These are phyloP conservation scores for Dendrophyllia cribrosa DNA, from an alignment of 64 coral and sea anemone genomes.

Conservation along the genomic window DNA sequence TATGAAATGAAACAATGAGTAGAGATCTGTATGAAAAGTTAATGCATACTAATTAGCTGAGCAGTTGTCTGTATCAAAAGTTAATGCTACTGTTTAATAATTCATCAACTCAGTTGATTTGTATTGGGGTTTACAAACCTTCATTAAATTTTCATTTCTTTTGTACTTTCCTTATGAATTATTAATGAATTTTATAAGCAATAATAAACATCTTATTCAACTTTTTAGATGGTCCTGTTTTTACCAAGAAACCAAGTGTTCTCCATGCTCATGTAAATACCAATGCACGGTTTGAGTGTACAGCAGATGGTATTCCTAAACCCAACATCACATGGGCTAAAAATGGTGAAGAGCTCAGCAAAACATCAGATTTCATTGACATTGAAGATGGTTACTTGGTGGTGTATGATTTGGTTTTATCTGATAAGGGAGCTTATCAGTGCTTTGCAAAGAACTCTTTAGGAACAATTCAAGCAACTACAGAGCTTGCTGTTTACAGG, in stretches of 20 bases:
- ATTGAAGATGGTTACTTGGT: conserved; percentile 44
- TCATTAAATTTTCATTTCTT: no score
- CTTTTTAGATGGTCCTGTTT: conserved; percentile 73
- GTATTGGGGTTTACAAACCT: no score
- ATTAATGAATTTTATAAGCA: no score
- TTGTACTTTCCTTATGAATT: no score
- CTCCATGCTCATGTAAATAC: conserved; percentile 9
- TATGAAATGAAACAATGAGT: no score
- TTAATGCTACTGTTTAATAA: no score
- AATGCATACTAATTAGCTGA: no score
- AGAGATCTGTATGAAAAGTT: no score
- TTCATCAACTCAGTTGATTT: no score
- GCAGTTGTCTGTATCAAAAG: no score
- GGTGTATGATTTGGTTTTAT: conserved; percentile 12
- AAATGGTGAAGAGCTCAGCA: not conserved
- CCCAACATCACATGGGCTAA: conserved; percentile 61
- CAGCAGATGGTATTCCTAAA: conserved; percentile 77
- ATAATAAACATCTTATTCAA: no score
- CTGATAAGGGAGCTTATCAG: conserved; percentile 74
- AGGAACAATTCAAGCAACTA: conserved; percentile 73
- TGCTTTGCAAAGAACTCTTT: conserved; percentile 74
- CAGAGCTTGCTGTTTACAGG: conserved; percentile 65
- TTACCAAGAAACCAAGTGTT: conserved; percentile 50
- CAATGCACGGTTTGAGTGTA: conserved; percentile 69
- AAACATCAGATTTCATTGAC: conserved; percentile 2